Conservation (phyloP, 2,888 invertebrate species). For the Leuctra nigra region DNA sequence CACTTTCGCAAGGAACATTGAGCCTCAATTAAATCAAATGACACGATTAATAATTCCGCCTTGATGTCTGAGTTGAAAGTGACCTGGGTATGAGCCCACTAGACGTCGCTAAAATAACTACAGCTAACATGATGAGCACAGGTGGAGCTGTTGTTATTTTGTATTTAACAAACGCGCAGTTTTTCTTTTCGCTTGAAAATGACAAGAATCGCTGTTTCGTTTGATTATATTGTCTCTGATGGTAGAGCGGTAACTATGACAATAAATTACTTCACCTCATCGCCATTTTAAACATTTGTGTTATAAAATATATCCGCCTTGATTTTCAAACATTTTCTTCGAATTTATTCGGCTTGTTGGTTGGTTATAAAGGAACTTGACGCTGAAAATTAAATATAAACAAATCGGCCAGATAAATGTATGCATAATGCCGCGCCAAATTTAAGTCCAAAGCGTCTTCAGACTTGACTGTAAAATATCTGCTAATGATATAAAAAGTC, state of each 20-base stretch:
- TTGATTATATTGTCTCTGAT: slow-evolving; percentile 6
- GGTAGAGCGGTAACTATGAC: too few species aligned
- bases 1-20: too few species aligned
- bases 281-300: neutral
- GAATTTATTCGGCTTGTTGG: neutral
- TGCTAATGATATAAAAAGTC: too few species aligned
- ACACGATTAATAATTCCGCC: too few species aligned
- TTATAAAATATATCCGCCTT: slow-evolving; percentile 1
- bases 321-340: neutral
- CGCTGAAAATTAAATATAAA: slow-evolving; percentile 9
- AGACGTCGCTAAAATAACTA: too few species aligned
- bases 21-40: too few species aligned
- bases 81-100: too few species aligned
- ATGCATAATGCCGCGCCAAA: neutral
- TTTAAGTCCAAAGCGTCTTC: neutral
- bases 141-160: neutral
- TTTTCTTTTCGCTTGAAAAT: neutral
- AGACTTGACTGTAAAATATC: too few species aligned
- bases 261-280: slow-evolving; percentile 7
- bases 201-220: neutral
- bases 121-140: too few species aligned
- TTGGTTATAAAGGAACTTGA: neutral
- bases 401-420: neutral
- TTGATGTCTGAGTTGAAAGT: too few species aligned
- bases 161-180: neutral